A percentile compares a stretch with the other conserved stretches of the same genome.
phyloP scores from a whole-genome alignment of 2,888 invertebrate genomes.

The Julus scanicus region DNA sequence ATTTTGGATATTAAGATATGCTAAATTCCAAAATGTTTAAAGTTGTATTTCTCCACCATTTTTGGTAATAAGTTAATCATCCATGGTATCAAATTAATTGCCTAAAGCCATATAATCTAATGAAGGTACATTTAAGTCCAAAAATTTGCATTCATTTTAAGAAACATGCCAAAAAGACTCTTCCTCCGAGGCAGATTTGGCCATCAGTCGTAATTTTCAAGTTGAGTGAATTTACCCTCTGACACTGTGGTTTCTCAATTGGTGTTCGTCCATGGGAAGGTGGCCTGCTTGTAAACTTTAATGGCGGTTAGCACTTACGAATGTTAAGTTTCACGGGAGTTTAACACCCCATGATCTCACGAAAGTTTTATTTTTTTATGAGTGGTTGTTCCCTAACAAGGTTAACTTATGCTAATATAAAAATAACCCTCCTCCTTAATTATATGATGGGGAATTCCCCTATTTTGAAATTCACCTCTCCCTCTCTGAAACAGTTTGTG shows the following conservation, averaged over 20 bases:
- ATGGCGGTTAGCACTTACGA: background rate
- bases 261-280: background rate
- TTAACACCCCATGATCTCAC: background rate
- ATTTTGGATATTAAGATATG: too few relatives aligned
- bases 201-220: background rate
- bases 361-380: background rate
- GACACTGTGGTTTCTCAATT: background rate
- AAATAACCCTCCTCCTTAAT: background rate
- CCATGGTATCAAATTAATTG: too few relatives aligned
- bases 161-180: too few relatives aligned
- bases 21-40: too few relatives aligned
- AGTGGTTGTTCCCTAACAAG: background rate
- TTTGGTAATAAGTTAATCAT: too few relatives aligned
- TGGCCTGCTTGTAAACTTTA: background rate
- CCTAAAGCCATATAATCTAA: too few relatives aligned
- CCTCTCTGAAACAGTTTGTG: background rate
- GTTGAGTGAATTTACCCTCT: background rate
- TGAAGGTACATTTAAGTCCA: too few relatives aligned
- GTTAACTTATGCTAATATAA: background rate
- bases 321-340: background rate
- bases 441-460: background rate
- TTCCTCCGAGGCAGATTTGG: too few relatives aligned
- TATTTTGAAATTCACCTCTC: background rate
- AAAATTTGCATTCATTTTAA: too few relatives aligned
- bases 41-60: too few relatives aligned